phyloP scores from a whole-genome alignment of 2,113 vertebrate genomes.

The Buteo buteo region DNA sequence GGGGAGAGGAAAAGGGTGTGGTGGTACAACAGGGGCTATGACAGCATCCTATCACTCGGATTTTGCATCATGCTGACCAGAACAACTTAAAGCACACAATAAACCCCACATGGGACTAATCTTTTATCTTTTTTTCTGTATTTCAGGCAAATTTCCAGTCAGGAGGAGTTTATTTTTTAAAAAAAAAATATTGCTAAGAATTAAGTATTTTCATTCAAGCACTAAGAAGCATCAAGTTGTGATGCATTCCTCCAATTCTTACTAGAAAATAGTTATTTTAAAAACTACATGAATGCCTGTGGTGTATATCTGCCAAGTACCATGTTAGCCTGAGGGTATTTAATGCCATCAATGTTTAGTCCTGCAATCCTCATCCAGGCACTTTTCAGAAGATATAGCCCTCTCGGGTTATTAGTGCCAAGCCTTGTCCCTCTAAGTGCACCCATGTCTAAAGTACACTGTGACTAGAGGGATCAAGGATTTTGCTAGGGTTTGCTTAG shows the following conservation, averaged over 20 bases:
- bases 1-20: background rate
- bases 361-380: background rate
- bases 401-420: background rate
- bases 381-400: background rate
- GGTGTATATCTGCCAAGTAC: background rate
- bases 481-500: background rate
- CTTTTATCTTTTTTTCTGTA: background rate
- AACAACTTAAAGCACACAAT: background rate
- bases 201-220: background rate
- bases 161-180: background rate
- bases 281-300: background rate
- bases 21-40: background rate
- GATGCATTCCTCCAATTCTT: background rate
- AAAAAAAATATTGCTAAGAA: background rate
- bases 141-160: background rate
- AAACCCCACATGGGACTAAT: background rate
- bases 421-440: accelerated
- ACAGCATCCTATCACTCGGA: background rate
- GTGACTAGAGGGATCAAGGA: background rate
- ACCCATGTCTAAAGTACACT: background rate
- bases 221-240: background rate
- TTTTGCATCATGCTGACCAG: background rate
- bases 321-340: background rate
- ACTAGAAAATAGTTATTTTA: background rate
- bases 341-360: background rate